Conservation (phyloP, 2,797 vertebrate genomes). For the Okamejei kenojei region DNA sequence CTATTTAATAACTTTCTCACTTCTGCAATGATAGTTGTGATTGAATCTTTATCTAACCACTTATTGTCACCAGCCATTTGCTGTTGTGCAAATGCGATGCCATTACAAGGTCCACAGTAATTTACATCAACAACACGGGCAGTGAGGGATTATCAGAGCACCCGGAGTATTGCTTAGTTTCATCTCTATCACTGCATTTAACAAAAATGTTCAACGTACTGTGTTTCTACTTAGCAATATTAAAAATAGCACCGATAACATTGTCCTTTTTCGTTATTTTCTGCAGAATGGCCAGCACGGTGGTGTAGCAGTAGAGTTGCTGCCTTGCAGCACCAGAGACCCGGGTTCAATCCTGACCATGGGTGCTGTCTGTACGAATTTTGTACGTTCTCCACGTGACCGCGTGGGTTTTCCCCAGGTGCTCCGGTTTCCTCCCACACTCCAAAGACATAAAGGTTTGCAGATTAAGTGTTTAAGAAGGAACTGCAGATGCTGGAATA, state of each 20-base stretch:
- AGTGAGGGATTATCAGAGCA: background rate
- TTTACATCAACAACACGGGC: background rate
- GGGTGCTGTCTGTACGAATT: too few species aligned
- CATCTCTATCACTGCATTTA: background rate
- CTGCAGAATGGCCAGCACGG: too few species aligned
- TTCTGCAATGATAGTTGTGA: background rate
- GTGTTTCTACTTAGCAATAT: background rate
- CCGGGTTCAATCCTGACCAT: too few species aligned
- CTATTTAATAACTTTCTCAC: background rate
- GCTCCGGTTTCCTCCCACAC: too few species aligned
- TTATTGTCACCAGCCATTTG: background rate
- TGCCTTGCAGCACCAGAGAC: too few species aligned
- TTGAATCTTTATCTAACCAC: background rate
- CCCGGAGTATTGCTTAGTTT: background rate
- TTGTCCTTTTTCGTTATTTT: too few species aligned
- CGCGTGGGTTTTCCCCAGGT: too few species aligned
- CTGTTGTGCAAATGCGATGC: background rate
- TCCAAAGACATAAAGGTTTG: too few species aligned
- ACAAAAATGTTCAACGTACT: background rate
- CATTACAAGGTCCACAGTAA: background rate
- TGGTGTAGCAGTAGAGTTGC: too few species aligned
- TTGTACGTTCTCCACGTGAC: too few species aligned
- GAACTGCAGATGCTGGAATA: too few species aligned
- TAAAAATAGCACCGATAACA: background rate
- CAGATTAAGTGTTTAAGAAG: too few species aligned